Percentiles rank a stretch among this genome's conserved stretches.
These are phyloP conservation scores for Helicoverpa armigera DNA, from an alignment of 1,140 invertebrate genomes.

Conservation along the genomic window DNA sequence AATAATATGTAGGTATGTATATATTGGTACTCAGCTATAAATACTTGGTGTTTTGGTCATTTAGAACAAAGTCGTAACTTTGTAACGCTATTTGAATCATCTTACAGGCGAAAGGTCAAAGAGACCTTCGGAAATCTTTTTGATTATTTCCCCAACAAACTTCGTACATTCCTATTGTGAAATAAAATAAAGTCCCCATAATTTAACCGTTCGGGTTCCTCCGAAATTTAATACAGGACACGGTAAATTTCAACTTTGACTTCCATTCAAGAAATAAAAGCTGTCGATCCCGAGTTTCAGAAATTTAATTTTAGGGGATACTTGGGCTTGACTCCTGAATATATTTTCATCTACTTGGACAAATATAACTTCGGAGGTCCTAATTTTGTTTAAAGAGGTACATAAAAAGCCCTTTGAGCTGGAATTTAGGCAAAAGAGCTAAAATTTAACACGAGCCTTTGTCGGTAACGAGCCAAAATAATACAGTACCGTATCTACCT, in stretches of 20 bases:
- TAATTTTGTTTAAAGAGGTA: constrained; percentile 42
- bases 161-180: background rate
- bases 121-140: no score
- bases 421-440: constrained; percentile 10
- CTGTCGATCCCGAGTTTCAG: constrained; percentile 37
- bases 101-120: no score
- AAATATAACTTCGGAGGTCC: constrained; percentile 45
- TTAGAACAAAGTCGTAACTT: no score
- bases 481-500: constrained; percentile 2
- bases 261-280: constrained; percentile 42
- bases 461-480: constrained; percentile 15
- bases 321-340: constrained; percentile 26
- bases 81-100: no score
- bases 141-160: constrained; percentile 1
- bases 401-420: constrained; percentile 37
- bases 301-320: constrained; percentile 45
- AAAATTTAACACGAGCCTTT: constrained; percentile 4
- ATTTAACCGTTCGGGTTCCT: background rate
- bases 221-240: constrained; percentile 43
- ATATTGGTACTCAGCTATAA: no score
- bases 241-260: constrained; percentile 15
- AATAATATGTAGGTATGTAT: no score
- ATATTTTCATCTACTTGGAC: constrained; percentile 47
- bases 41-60: no score
- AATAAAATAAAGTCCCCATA: constrained; percentile 16